A percentile compares a stretch with the other conserved stretches of the same genome.
Conservation (phyloP, 1,140 invertebrate species). For the Hypsibius dujardini region DNA sequence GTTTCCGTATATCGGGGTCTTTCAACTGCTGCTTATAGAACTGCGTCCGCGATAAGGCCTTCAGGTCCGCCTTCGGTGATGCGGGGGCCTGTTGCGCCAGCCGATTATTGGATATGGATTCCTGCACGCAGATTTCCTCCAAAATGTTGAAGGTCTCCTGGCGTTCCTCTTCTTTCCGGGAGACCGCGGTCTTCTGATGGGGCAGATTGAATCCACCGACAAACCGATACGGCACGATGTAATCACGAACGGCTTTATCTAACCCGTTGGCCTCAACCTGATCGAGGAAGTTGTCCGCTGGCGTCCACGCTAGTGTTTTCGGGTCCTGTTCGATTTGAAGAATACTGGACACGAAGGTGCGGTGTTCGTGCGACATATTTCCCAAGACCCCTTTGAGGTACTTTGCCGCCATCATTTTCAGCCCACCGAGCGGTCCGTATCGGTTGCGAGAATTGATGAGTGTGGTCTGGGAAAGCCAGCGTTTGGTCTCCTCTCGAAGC, state of each 20-base stretch:
- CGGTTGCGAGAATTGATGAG: background rate
- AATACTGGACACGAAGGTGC: slow-evolving; percentile 12
- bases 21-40: background rate
- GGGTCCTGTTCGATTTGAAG: slow-evolving; percentile 15
- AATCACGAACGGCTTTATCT: background rate
- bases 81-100: background rate
- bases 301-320: background rate
- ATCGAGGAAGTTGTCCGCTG: background rate
- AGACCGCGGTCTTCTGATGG: background rate
- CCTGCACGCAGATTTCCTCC: background rate
- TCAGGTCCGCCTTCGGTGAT: slow-evolving; percentile 2
- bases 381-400: background rate
- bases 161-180: background rate
- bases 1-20: background rate
- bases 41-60: background rate
- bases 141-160: slow-evolving; percentile 15
- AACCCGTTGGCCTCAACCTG: background rate
- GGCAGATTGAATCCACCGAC: background rate
- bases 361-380: background rate
- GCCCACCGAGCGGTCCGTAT: background rate
- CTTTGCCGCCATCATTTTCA: slow-evolving; percentile 4
- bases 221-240: slow-evolving; percentile 6
- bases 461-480: slow-evolving; percentile 7
- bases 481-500: slow-evolving; percentile 13
- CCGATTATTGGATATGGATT: background rate